These are phyloP conservation scores for Menura novaehollandiae DNA, from an alignment of 2,113 vertebrate species.

Conservation along the genomic window DNA sequence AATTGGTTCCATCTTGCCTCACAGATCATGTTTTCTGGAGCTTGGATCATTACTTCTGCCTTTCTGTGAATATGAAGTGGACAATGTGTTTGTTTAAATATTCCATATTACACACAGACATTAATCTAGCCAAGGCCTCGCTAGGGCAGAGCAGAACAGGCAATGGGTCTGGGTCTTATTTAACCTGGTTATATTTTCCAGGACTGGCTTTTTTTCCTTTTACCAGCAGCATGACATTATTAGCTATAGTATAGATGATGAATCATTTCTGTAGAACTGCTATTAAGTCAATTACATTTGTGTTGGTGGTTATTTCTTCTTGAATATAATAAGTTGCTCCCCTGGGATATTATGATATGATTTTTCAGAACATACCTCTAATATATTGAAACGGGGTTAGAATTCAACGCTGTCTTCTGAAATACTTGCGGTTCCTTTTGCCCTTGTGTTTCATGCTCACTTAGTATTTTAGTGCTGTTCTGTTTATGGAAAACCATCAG, in stretches of 20 bases:
- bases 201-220: background rate
- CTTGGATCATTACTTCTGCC: background rate
- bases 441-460: background rate
- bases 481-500: background rate
- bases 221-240: background rate
- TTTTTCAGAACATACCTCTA: background rate
- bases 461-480: background rate
- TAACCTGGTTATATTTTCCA: background rate
- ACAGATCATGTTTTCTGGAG: background rate
- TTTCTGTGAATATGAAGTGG: background rate
- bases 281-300: background rate
- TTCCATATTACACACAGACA: background rate
- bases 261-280: background rate
- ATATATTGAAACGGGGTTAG: background rate
- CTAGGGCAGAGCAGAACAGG: background rate
- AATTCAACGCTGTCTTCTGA: background rate
- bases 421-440: background rate
- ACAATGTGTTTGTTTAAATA: background rate
- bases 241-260: background rate
- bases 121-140: background rate
- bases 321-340: background rate
- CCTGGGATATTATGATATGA: rapidly evolving
- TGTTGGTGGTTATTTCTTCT: background rate
- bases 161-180: background rate
- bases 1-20: background rate